Percentiles rank a stretch among this genome's conserved stretches.
Evolutionary conservation across 2,797 vertebrate genomes (phyloP).

Genomic region (Pangasius macronema): DNA sequence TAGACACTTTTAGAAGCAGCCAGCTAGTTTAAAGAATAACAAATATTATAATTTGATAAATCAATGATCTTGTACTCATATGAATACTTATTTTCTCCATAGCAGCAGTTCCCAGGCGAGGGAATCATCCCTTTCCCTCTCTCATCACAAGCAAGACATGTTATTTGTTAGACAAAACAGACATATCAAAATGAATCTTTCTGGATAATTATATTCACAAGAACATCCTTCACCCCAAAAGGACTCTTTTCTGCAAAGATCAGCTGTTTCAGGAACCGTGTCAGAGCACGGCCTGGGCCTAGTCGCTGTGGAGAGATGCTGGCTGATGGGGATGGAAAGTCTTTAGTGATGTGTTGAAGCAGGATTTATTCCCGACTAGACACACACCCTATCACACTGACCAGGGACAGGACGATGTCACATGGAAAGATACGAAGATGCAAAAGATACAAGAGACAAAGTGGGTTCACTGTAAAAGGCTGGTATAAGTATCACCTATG

Average conservation of each 20-base stretch:
- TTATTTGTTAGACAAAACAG: constrained; percentile 1
- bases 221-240: background rate
- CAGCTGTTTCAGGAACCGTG: constrained; percentile 1
- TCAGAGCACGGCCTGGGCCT: constrained; percentile 13
- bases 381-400: constrained; percentile 26
- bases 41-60: background rate
- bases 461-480: background rate
- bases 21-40: background rate
- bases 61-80: background rate
- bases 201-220: constrained; percentile 32
- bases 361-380: constrained; percentile 24
- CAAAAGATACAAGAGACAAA: background rate
- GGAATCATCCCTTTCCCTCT: background rate
- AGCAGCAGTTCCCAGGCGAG: background rate
- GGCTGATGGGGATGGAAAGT: constrained; percentile 21
- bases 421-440: constrained; percentile 8
- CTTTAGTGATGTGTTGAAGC: constrained; percentile 39
- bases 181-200: constrained; percentile 21
- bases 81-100: background rate
- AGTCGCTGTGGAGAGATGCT: constrained; percentile 25
- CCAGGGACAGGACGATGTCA: constrained; percentile 22
- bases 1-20: background rate
- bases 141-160: background rate
- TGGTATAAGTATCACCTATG: background rate
- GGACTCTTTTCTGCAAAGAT: constrained; percentile 15